Evolutionary conservation across 1,140 invertebrate genomes (phyloP).

Genomic region (Drosophila auraria): DNA sequence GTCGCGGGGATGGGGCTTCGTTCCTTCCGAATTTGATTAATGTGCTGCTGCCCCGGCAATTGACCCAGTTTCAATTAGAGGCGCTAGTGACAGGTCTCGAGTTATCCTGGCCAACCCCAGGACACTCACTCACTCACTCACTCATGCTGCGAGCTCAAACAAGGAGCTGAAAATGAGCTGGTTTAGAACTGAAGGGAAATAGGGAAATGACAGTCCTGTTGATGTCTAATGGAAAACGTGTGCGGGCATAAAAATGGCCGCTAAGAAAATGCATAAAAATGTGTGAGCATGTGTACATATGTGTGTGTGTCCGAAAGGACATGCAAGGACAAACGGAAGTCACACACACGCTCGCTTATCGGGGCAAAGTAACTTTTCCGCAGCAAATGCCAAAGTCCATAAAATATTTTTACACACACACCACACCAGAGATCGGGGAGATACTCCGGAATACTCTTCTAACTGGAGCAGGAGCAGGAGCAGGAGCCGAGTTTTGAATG

Average conservation of each 20-base stretch:
- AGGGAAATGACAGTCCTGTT: constrained; percentile 71
- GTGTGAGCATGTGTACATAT: constrained; percentile 30
- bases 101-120: constrained; percentile 14
- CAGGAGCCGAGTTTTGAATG: constrained; percentile 10
- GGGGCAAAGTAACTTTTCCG: constrained; percentile 74
- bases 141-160: constrained; percentile 31
- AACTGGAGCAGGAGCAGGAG: constrained; percentile 16
- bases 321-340: constrained; percentile 82
- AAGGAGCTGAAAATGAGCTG: constrained; percentile 27
- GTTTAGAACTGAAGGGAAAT: constrained; percentile 10
- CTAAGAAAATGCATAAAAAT: constrained; percentile 85
- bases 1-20: neutral
- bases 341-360: constrained; percentile 60
- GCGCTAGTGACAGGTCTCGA: constrained; percentile 36
- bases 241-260: constrained; percentile 84
- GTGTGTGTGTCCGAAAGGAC: constrained; percentile 52
- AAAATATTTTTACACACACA: constrained; percentile 73
- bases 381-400: constrained; percentile 64
- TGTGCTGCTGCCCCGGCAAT: constrained; percentile 31
- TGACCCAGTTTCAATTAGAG: constrained; percentile 78
- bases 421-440: constrained; percentile 36
- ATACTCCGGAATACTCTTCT: constrained; percentile 39
- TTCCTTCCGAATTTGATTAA: constrained; percentile 65
- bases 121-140: neutral
- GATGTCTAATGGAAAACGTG: constrained; percentile 85